Base-by-base conservation (phyloP, 2,888 invertebrate genomes). In the Notocelia uddmanniana region DNA sequence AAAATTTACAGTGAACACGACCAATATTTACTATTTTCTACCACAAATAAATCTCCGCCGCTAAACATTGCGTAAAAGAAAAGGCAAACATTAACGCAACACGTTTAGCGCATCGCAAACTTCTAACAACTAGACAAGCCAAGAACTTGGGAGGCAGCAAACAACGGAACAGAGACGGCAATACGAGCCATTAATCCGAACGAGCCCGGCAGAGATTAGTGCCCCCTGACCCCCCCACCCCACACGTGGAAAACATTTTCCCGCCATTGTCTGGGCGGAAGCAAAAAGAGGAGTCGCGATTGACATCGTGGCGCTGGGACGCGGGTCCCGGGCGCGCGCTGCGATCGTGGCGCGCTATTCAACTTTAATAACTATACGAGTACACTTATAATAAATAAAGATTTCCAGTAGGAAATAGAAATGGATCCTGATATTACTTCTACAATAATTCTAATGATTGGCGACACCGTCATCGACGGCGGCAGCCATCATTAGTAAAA, bases 171-270 rank as follows among this genome's bases (percentile, higher is more conserved):
- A 87, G 87, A 87, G 87, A 89, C 84, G 87, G 89, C 89, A 91
- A 90, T 89, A 87, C 89, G 89, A 90, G 85, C 89, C 90, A 91
- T 92, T 92, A 91, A 92, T 92, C 89, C 88, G 83, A 87, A 87
- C 90, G 88, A 91, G 89, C 87, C 88, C 86, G 87, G 84, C 90
- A 88, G 86, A 92, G 92, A 92, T 92, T 91, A 92, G 88, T 88
- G 88, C 87, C 86, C 88, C 87, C 86, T 88, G 89, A 89, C 87
- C 88, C 87, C 88, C 86, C 85, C 87, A 84, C 85, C 85, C 86
- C 84, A 85, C 87, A 86, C 87, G 85, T 88, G 87, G 82, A 88
- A 88, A 90, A 90, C 88, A 90, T 90, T 92, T 92, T 88, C 88
- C 88, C 87, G 87, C 87, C 86, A 89, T 91, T 92, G 91, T 91